These are phyloP conservation scores for Parazoanthus darwini DNA, from an alignment of 92 coral and sea anemone genomes.

Conservation along the genomic window DNA sequence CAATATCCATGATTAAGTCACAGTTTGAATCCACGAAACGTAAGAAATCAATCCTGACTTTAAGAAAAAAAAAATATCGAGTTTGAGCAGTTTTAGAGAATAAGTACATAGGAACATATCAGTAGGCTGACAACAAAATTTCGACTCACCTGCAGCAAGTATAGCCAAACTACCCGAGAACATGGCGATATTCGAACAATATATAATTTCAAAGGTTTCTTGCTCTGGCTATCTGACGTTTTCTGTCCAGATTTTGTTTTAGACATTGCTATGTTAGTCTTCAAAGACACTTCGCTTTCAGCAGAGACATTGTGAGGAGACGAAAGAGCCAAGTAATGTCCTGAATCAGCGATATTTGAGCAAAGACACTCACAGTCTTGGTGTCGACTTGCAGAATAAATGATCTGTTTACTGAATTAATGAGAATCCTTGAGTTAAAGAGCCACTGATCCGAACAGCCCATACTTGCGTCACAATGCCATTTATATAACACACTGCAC, in stretches of 20 bases:
- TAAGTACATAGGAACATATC: background rate
- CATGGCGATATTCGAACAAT: constrained; percentile 91
- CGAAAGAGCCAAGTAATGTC: background rate
- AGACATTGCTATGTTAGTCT: background rate
- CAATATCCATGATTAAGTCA: constrained; percentile 19
- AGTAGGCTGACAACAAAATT: background rate
- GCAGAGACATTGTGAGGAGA: background rate
- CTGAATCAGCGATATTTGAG: background rate
- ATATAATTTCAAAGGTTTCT: constrained; percentile 65
- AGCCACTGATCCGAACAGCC: background rate
- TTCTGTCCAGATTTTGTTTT: constrained; percentile 28
- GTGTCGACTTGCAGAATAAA: background rate
- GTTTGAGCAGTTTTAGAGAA: background rate
- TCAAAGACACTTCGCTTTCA: background rate
- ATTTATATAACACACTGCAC: background rate
- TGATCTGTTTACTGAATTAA: background rate
- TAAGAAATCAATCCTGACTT: background rate
- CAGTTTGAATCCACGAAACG: constrained; percentile 6
- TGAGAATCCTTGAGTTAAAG: background rate
- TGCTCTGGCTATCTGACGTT: constrained; percentile 13
- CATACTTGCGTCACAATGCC: constrained; percentile 7
- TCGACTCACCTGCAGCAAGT: constrained; percentile 74
- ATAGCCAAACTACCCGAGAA: constrained; percentile 85
- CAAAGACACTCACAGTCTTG: background rate
- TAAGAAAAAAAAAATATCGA: background rate